A percentile compares a stretch with the other conserved stretches of the same genome.
Evolutionary conservation across 2,888 invertebrate species (phyloP).

Genomic region (Morpho achilles): DNA sequence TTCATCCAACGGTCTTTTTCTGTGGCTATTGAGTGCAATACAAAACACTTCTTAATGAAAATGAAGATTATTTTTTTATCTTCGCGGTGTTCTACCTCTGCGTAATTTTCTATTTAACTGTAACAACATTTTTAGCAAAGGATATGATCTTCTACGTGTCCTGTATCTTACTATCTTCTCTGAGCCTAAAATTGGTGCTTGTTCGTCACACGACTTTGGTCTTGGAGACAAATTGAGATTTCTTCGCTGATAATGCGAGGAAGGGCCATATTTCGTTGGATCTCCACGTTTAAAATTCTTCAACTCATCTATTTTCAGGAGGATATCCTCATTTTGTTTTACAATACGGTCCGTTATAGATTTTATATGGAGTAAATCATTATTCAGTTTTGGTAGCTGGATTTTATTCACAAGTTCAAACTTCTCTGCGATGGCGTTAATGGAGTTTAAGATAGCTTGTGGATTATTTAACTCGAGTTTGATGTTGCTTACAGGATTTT

Average conservation of each 20-base stretch:
- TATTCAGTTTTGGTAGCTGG: conserved; percentile 56
- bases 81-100: conserved; percentile 3
- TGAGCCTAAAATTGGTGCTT: conserved; percentile 26
- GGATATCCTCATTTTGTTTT: conserved; percentile 53
- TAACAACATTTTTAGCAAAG: conserved; percentile 22
- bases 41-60: too few relatives aligned
- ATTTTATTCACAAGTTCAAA: conserved; percentile 60
- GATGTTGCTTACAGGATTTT: conserved; percentile 34
- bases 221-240: conserved; percentile 24
- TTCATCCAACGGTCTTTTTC: too few relatives aligned
- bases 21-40: too few relatives aligned
- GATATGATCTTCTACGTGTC: conserved; percentile 22
- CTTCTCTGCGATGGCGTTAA: conserved; percentile 49
- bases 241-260: conserved; percentile 13
- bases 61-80: conserved; percentile 1
- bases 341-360: conserved; percentile 43
- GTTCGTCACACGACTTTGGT: conserved; percentile 25
- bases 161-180: conserved; percentile 38
- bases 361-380: conserved; percentile 51
- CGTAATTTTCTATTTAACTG: conserved; percentile 22
- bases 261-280: neutral
- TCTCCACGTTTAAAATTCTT: conserved; percentile 28
- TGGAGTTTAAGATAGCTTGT: conserved; percentile 34
- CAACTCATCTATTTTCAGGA: conserved; percentile 43
- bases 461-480: conserved; percentile 30